Base-by-base conservation (phyloP, 2,797 vertebrate genomes). In the Avahi laniger region DNA sequence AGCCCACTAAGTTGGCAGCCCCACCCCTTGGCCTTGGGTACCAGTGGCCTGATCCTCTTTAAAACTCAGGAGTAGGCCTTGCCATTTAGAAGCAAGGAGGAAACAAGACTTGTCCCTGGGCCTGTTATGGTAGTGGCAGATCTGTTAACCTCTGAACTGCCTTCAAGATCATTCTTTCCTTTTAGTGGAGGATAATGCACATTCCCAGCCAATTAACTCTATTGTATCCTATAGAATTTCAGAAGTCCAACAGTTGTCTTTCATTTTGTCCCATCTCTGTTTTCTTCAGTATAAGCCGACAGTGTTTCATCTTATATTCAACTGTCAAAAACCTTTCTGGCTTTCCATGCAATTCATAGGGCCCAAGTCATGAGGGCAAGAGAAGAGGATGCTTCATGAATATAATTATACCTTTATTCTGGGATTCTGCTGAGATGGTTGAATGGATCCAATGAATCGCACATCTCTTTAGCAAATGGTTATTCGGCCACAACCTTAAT, bases 1-100 rank as follows among this genome's bases (percentile, higher is more conserved):
- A 26, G 3, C 2, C 18, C 13, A 18, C 5, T 3, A 17, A 6
- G 1, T 0, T 61, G 18, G 52, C 18, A 15, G 7, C 15, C 5
- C 20, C 33, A 91, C 7, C 5, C 20, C 17, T 15, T 63, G 28
- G 2, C 11, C 20, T 8, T 28, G 11, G 28, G n/a, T 76, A 22
- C 18, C 46, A 65, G 1, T 33, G 17, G 2, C 9, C 20, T 48
- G 17, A 13, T 7, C 12, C 24, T 5, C 46, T 17, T 48, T 48
- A 48, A 81, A 61, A 28, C 11, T 65, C 30, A 50, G 10, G n/a
- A 26, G 15, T 1, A 43, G 7, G 3, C 30, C 9, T 22, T 30
- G 18, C 20, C 28, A 72, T 61, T 35, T 72, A 24, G 14, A 81
- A 88, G 15, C 22, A 26, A n/a, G 2, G 12, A 54, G 46, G 17